These are phyloP conservation scores for Nothobranchius kuhntae DNA, from an alignment of 2,113 vertebrate genomes.

Conservation along the genomic window DNA sequence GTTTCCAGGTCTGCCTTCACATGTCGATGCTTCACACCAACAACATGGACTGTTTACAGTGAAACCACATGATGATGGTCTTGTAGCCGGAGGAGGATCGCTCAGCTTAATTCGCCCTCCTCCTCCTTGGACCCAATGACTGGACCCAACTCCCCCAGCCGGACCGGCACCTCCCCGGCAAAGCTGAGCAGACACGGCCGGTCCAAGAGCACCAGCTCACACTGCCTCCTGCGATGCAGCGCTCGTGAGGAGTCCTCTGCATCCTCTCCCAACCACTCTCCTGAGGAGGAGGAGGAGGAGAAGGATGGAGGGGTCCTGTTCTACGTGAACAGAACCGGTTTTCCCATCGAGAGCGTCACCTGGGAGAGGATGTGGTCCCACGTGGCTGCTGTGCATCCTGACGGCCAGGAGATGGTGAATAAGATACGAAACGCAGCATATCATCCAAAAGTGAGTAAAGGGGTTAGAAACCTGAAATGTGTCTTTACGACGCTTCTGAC, in stretches of 20 bases:
- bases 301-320: conserved; percentile 91
- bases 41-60: conserved; percentile 38
- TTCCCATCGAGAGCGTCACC: conserved; percentile 90
- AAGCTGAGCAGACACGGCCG: conserved; percentile 82
- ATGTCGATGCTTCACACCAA: background rate
- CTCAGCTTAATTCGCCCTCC: conserved; percentile 14
- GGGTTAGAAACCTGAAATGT: too few species aligned
- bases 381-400: conserved; percentile 89
- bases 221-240: conserved; percentile 66
- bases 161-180: conserved; percentile 73
- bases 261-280: conserved; percentile 73
- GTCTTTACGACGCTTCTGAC: too few species aligned
- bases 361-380: conserved; percentile 97
- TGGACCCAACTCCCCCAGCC: conserved; percentile 77
- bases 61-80: conserved; percentile 9
- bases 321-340: conserved; percentile 92
- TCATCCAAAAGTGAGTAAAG: conserved; percentile 85
- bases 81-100: conserved; percentile 45
- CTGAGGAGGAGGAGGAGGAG: conserved; percentile 90
- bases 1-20: conserved; percentile 14
- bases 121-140: conserved; percentile 78
- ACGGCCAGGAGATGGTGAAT: conserved; percentile 91
- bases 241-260: conserved; percentile 47
- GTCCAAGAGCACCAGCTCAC: conserved; percentile 85
- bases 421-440: conserved; percentile 86